phyloP scores from a whole-genome alignment of 2,113 vertebrate species.

The Pardalotus punctatus region DNA sequence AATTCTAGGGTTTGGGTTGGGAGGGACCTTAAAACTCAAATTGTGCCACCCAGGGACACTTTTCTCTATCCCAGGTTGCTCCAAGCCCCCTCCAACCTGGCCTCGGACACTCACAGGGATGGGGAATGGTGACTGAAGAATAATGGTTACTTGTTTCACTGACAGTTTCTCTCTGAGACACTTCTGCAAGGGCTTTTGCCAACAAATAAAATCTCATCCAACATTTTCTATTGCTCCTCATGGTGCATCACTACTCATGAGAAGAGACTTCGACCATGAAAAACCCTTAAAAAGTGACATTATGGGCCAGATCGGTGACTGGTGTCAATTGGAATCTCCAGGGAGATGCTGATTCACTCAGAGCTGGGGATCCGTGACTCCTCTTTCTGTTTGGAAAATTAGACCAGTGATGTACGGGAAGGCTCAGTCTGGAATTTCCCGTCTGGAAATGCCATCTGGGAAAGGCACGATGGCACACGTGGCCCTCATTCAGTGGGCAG shows the following conservation, averaged over 20 bases:
- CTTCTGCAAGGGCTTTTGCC: background rate
- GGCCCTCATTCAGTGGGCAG: background rate
- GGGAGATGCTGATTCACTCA: conserved; percentile 13
- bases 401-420: background rate
- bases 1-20: background rate
- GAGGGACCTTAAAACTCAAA: background rate
- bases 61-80: background rate
- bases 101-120: background rate
- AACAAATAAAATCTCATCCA: background rate
- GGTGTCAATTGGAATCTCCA: background rate
- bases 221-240: background rate
- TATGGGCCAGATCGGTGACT: background rate
- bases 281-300: background rate
- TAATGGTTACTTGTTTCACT: rapidly evolving
- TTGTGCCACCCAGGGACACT: background rate
- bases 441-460: conserved; percentile 16
- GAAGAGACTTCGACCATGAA: background rate
- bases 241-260: background rate
- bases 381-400: background rate
- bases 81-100: rapidly evolving
- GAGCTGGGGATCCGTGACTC: background rate
- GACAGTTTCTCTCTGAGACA: background rate
- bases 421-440: background rate
- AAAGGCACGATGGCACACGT: background rate
- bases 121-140: background rate